Evolutionary conservation across 2,888 invertebrate genomes (phyloP).

Genomic region (Caprella mutica): DNA sequence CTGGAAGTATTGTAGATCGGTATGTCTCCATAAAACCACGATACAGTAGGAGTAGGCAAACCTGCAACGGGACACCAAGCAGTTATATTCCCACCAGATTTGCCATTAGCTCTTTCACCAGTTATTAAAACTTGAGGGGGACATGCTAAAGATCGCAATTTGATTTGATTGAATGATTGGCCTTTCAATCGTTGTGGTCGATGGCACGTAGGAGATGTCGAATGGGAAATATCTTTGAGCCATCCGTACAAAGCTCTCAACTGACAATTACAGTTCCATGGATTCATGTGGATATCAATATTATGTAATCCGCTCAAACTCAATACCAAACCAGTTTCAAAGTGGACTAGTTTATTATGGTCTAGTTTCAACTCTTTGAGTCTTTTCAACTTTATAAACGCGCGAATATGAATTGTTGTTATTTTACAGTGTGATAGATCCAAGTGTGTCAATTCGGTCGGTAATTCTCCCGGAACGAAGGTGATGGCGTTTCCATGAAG

Average conservation of each 20-base stretch:
- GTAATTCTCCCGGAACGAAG: conserved; percentile 38
- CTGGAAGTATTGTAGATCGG: conserved; percentile 24
- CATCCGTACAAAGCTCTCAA: conserved; percentile 67
- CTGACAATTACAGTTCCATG: conserved; percentile 79
- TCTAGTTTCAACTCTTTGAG: conserved; percentile 62
- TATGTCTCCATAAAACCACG: conserved; percentile 37
- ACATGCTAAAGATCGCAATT: conserved; percentile 73
- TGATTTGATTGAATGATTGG: conserved; percentile 61
- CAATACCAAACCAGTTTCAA: conserved; percentile 38
- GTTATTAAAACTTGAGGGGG: conserved; percentile 51
- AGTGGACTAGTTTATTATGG: conserved; percentile 64
- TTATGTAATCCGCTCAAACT: conserved; percentile 49
- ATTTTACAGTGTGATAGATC: conserved; percentile 45
- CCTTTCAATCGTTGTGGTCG: conserved; percentile 40
- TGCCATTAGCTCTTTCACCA: conserved; percentile 4
- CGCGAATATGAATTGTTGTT: conserved; percentile 41
- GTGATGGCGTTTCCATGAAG: conserved; percentile 54
- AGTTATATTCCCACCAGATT: conserved; percentile 70
- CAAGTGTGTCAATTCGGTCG: conserved; percentile 62
- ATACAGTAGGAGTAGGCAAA: conserved; percentile 64
- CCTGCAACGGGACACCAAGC: conserved; percentile 69
- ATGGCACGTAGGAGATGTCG: conserved; percentile 64
- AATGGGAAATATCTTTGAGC: conserved; percentile 55
- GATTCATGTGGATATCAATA: conserved; percentile 73
- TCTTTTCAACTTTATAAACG: conserved; percentile 66